Percentiles rank a stretch among this genome's conserved stretches.
Conservation (phyloP, 2,888 invertebrate species). For the Girardia tigrina region DNA sequence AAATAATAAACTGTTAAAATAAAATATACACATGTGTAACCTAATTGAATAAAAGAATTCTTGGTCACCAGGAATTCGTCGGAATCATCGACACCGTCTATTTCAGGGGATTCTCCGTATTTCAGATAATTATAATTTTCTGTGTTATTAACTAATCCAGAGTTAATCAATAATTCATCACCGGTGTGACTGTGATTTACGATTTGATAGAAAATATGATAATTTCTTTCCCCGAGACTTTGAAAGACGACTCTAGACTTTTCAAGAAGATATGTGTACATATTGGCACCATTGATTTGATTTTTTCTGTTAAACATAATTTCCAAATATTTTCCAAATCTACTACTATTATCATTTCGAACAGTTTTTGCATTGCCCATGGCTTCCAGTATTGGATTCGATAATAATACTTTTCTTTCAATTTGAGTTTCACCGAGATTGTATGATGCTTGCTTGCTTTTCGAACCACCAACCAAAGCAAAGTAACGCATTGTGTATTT, state of each 20-base stretch:
- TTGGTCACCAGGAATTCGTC: constrained; percentile 67
- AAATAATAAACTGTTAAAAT: too few relatives aligned
- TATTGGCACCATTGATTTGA: constrained; percentile 79
- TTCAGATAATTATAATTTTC: constrained; percentile 58
- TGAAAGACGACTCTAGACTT: constrained; percentile 83
- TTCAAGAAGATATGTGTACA: constrained; percentile 89
- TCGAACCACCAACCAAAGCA: constrained; percentile 60
- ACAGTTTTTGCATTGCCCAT: constrained; percentile 84
- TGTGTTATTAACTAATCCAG: constrained; percentile 57
- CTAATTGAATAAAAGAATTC: constrained; percentile 61
- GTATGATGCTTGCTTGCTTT: background rate
- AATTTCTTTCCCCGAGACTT: constrained; percentile 79
- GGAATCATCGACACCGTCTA: constrained; percentile 72
- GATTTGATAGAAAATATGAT: constrained; percentile 93
- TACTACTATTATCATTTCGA: constrained; percentile 87
- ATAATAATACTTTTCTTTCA: constrained; percentile 83
- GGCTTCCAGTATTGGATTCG: constrained; percentile 91
- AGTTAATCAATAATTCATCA: constrained; percentile 56
- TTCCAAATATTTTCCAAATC: constrained; percentile 84
- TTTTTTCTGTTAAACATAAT: constrained; percentile 67
- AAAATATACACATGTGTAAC: too few relatives aligned
- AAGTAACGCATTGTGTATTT: constrained; percentile 95
- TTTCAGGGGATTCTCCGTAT: constrained; percentile 64
- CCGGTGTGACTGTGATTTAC: constrained; percentile 64
- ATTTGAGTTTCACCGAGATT: constrained; percentile 60